A percentile compares a stretch with the other conserved stretches of the same genome.
These are phyloP conservation scores for Grallaria varia DNA, from an alignment of 2,113 vertebrate genomes.

Conservation along the genomic window DNA sequence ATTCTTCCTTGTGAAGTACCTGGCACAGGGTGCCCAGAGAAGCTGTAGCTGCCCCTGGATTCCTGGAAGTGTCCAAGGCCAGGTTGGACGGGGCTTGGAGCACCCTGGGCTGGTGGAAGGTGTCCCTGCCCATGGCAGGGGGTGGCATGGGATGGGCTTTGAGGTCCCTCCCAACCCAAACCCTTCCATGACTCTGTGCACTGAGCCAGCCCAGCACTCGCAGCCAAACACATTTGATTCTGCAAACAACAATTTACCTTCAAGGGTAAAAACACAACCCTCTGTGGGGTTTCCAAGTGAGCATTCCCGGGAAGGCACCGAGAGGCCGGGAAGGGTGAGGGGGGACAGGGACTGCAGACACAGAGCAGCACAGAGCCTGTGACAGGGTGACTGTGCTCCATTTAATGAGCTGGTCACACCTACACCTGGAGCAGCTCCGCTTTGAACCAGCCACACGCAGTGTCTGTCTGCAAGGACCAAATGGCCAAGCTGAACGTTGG, in stretches of 20 bases:
- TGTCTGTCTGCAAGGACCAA: not conserved
- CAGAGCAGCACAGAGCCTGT: not conserved
- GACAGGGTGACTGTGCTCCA: not conserved
- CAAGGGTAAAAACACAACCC: not conserved
- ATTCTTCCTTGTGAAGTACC: not conserved
- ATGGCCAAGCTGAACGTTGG: not conserved
- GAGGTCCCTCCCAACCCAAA: not conserved
- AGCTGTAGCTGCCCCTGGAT: not conserved
- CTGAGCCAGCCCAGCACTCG: not conserved
- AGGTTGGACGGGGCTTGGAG: not conserved
- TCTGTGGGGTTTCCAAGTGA: not conserved
- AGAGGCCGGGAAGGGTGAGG: not conserved
- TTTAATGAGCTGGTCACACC: not conserved
- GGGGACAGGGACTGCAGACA: not conserved
- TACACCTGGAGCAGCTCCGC: not conserved
- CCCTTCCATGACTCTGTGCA: rapidly evolving
- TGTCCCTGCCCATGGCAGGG: not conserved
- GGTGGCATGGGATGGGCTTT: not conserved
- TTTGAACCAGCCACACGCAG: not conserved
- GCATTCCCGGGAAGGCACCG: rapidly evolving
- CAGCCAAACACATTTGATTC: not conserved
- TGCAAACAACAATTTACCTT: not conserved
- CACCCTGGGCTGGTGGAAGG: not conserved
- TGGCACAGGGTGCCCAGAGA: not conserved
- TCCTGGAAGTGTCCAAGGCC: not conserved